Conservation (phyloP, 2,113 vertebrate genomes). For the Mus pahari region DNA sequence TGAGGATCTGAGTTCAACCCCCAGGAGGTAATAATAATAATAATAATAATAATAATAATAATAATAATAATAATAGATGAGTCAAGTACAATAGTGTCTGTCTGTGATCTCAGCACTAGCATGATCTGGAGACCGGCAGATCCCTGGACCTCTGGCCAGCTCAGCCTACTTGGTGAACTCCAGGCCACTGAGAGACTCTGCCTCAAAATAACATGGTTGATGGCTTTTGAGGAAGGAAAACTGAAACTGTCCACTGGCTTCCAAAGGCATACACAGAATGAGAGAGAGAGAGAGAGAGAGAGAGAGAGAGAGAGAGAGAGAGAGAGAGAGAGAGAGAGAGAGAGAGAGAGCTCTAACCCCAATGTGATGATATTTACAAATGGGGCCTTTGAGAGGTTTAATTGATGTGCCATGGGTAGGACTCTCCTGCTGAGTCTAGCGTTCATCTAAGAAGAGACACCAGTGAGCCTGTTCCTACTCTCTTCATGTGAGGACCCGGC, state of each 20-base stretch:
- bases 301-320: not conserved
- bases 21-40: too few species aligned
- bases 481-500: not conserved
- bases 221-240: not conserved
- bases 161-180: not conserved
- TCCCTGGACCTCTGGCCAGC: not conserved
- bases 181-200: not conserved
- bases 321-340: not conserved
- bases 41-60: too few species aligned
- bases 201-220: not conserved
- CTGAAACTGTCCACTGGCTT: not conserved
- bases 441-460: not conserved
- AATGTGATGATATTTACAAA: not conserved
- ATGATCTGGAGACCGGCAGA: not conserved
- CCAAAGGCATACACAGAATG: not conserved
- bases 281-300: not conserved
- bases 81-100: not conserved
- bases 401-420: rapidly evolving
- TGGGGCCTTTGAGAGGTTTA: not conserved
- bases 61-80: not conserved
- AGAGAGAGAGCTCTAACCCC: not conserved
- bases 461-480: not conserved
- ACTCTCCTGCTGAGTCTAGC: too few species aligned
- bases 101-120: not conserved
- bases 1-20: not conserved